A percentile compares a stretch with the other conserved stretches of the same genome.
Evolutionary conservation across 1,140 invertebrate species (phyloP).

Genomic region (Listronotus bonariensis): DNA sequence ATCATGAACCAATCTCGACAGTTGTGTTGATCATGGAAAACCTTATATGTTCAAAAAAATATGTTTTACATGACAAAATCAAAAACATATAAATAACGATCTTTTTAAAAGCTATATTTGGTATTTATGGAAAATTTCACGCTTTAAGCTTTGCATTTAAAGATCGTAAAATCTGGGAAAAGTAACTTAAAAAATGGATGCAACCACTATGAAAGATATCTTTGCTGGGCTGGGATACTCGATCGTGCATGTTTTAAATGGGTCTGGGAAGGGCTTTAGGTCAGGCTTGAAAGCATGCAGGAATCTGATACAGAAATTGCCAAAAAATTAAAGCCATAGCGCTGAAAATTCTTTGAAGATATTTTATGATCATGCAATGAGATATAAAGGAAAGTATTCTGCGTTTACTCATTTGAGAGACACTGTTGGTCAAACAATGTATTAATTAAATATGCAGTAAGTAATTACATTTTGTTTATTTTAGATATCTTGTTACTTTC

Average conservation of each 20-base stretch:
- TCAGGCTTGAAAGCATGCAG: conserved; percentile 6
- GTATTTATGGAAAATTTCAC: conserved; percentile 38
- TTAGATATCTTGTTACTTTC: too few species aligned
- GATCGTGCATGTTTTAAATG: background rate
- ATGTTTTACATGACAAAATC: conserved; percentile 19
- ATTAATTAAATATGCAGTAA: conserved; percentile 42
- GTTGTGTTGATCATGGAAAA: conserved; percentile 57
- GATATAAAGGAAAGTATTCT: conserved; percentile 36
- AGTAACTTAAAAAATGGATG: conserved; percentile 10
- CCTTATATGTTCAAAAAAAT: conserved; percentile 24
- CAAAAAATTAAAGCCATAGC: conserved; percentile 24
- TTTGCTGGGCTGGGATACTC: conserved; percentile 42
- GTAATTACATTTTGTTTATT: conserved; percentile 22
- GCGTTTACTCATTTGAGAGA: conserved; percentile 36
- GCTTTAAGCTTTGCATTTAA: conserved; percentile 56
- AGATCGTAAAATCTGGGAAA: conserved; percentile 49
- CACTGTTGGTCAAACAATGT: conserved; percentile 46
- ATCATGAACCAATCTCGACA: conserved; percentile 51
- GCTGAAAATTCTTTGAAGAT: conserved; percentile 11
- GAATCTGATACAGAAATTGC: conserved; percentile 19
- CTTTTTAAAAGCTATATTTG: conserved; percentile 28
- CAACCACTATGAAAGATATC: conserved; percentile 34
- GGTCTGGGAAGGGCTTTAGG: conserved; percentile 3
- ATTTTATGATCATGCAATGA: conserved; percentile 15
- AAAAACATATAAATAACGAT: conserved; percentile 14